Evolutionary conservation across 2,113 vertebrate species (phyloP), one percentile per base, ranked within the genome.

Genomic region (Rattus rattus): DNA sequence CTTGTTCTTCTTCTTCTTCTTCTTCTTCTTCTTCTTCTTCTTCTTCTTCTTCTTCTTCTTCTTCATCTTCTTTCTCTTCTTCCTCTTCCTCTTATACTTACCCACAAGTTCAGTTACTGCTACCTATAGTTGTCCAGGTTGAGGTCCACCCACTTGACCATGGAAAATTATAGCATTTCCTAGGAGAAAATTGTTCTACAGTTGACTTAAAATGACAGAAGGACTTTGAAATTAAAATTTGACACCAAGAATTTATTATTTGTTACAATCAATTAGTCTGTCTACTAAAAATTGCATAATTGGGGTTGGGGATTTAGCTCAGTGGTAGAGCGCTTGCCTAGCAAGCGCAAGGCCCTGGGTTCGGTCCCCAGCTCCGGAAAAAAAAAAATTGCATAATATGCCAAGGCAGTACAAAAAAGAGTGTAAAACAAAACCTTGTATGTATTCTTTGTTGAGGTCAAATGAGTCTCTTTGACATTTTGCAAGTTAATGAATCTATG

Each of bases 261-360:
- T 96, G 89, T 86, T 87, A 94, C 93, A 95, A 97, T 85, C 2
- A 14, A 95, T 96, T 81, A 92, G 76, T 94, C 70, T 43, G 72
- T 95, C 81, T 70, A 85, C 92, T 88, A 47, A 92, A 85, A 70
- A 43, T 70, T 92, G n/a, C 26, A n/a, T n/a, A n/a, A n/a, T n/a
- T n/a, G n/a, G n/a, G n/a, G n/a, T n/a, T n/a, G n/a, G n/a, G n/a
- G n/a, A n/a, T n/a, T n/a, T n/a, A n/a, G n/a, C n/a, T n/a, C n/a
- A n/a, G n/a, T n/a, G n/a, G n/a, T n/a, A n/a, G n/a, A n/a, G n/a
- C n/a, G n/a, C n/a, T n/a, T n/a, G n/a, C n/a, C n/a, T n/a, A n/a
- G n/a, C n/a, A n/a, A n/a, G n/a, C n/a, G n/a, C n/a, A n/a, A n/a
- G n/a, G n/a, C n/a, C n/a, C n/a, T n/a, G n/a, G n/a, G n/a, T n/a